Base-by-base conservation (phyloP, 2,888 invertebrate species). In the Leptodirus hochenwartii region DNA sequence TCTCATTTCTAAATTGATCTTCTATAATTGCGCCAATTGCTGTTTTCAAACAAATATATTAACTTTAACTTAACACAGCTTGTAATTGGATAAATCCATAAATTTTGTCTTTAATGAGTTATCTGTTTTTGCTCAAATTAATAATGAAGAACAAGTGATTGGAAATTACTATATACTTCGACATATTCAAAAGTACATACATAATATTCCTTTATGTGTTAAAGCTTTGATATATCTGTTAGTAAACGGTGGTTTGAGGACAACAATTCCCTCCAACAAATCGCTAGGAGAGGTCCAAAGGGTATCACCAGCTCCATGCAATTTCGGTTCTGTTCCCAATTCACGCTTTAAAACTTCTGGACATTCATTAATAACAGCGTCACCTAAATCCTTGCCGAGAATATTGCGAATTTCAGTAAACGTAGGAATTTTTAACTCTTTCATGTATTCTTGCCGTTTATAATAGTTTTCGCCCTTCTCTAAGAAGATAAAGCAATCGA, bases 211-310 rank as follows among this genome's bases (percentile, higher is more conserved):
- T 42, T 52, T 40, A 36, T 57, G 57, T 1, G 56, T 55, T 16
- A 55, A 37, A 4, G 57, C 56, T 40, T 50, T 48, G 16, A 54
- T 43, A 39, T 52, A 45, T 39, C 51, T 56, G 6, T 43, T 38
- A 2, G 55, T 54, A 12, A 50, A 38, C 4, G 56, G 56, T 4
- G 56, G 54, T 31, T 49, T 54, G 17, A 60, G 38, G 15, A 47
- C 47, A 2, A 58, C 47, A 39, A 53, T 51, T 26, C 53, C 53
- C 6, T 50, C 46, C 3, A 60, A 42, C 6, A 54, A 34, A 41
- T 58, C 55, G 37, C 56, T 58, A 3, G 60, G 59, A 1, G 58
- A 57, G 4, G 47, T 41, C 60, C 59, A 59, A 14, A 58, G 34
- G 12, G 50, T 48, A 3, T 44, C 41, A 14, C 47, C 49, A 11